A percentile compares a stretch with the other conserved stretches of the same genome.
These are phyloP conservation scores for Mactromeris polynyma DNA, from an alignment of 2,888 invertebrate genomes.

Conservation along the genomic window DNA sequence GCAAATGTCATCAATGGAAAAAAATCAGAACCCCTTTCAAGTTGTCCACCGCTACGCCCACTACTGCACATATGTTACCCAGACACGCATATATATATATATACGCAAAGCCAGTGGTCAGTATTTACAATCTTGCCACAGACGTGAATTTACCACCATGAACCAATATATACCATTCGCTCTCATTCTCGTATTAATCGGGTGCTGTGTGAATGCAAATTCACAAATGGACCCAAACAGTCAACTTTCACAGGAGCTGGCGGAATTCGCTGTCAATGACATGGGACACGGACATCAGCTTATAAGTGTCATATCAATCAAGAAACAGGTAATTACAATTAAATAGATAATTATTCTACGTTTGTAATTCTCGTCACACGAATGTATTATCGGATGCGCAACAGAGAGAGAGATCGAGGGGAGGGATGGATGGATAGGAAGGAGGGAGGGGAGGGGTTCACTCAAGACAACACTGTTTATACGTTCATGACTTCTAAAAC, in stretches of 20 bases:
- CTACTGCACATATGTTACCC: background rate
- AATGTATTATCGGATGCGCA: too few relatives aligned
- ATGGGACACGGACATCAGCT: background rate
- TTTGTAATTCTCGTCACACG: too few relatives aligned
- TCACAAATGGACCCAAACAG: background rate
- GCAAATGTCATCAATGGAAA: too few relatives aligned
- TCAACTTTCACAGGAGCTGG: background rate
- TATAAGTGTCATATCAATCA: background rate
- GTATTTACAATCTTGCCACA: background rate
- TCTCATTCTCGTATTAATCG: background rate
- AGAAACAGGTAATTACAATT: background rate
- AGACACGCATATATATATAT: background rate
- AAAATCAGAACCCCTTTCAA: background rate
- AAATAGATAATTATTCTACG: too few relatives aligned
- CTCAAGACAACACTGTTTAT: too few relatives aligned
- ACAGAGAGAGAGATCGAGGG: too few relatives aligned
- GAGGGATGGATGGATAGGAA: too few relatives aligned
- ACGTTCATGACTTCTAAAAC: too few relatives aligned
- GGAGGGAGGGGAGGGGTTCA: too few relatives aligned
- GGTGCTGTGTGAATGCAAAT: background rate
- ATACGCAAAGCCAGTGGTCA: background rate
- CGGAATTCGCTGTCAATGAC: background rate
- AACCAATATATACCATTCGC: background rate
- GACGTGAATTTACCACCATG: background rate
- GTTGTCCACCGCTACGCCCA: background rate